Base-by-base conservation (phyloP, 2,113 vertebrate genomes). In the Melanerpes formicivorus region DNA sequence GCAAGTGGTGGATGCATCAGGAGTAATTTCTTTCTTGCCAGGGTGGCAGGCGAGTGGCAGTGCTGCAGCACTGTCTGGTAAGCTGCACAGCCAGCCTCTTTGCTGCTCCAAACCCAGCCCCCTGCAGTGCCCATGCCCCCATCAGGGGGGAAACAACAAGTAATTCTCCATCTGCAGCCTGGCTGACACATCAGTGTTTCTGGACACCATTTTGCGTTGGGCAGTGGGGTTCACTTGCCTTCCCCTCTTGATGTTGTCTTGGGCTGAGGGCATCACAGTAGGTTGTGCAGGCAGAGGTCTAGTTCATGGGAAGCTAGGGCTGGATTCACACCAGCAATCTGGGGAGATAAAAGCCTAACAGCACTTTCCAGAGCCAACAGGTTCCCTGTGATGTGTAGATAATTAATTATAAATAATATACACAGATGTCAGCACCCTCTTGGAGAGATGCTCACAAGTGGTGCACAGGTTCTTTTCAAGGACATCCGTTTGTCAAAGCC, bases 31-130 rank as follows among this genome's bases (percentile, higher is more conserved):
- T 62, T 56, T 66, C 40, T 80, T 1, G 2, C 18, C 1, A 2
- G 14, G 18, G 14, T 8, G 21, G 29, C 8, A 48, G 52, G n/a
- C 0, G 5, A 54, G 11, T 6, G 6, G 23, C 0, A 0, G 21
- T 72, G 37, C 37, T 72, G 46, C 10, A 44, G 8, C 60, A 88
- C 73, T 50, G 69, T 40, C 15, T 3, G 1, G 25, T 11, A 60
- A 87, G 10, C 27, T 37, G 58, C 14, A 14, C 26, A 46, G 12
- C 19, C 58, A 79, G 23, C 21, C 79, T 55, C n/a, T 83, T 48
- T 2, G 0, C 69, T 63, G n/a, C 40, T 64, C 66, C 40, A 37
- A 75, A 71, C 37, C 2, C 44, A 48, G 14, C 3, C 4, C 21
- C 17, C 10, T 1, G 2, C 15, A 27, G 27, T 6, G 1, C 54